Conservation (phyloP, 2,797 vertebrate species). For the Crypturellus tataupa region DNA sequence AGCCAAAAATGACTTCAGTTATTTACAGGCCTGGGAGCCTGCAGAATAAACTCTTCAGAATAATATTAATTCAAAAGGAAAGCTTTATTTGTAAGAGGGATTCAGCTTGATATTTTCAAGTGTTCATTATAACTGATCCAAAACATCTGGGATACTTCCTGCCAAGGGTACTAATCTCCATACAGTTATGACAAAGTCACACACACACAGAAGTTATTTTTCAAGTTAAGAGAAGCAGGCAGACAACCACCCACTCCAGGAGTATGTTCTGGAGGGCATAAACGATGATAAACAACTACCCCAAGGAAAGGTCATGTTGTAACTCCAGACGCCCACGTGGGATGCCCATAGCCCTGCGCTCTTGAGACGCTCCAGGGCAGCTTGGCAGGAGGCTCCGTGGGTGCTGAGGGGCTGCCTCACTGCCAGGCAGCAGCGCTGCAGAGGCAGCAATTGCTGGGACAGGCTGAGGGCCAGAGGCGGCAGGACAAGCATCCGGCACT, state of each 20-base stretch:
- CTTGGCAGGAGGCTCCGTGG: rapidly evolving
- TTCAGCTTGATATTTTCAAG: neutral
- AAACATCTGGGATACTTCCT: slow-evolving; percentile 17
- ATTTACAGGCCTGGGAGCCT: slow-evolving; percentile 7
- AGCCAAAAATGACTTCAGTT: slow-evolving; percentile 16
- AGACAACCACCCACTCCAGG: neutral
- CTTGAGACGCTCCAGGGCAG: neutral
- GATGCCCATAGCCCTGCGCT: neutral
- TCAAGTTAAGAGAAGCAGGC: neutral
- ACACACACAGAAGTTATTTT: neutral
- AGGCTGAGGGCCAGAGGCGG: too few species aligned
- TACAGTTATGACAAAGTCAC: neutral
- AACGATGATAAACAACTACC: rapidly evolving
- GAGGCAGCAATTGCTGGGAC: too few species aligned
- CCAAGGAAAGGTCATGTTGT: rapidly evolving
- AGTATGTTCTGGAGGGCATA: neutral
- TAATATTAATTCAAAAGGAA: slow-evolving; percentile 10
- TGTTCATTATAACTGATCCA: slow-evolving; percentile 4
- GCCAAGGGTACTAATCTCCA: neutral
- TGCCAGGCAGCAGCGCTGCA: too few species aligned
- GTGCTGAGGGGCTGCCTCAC: neutral
- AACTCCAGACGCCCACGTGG: rapidly evolving
- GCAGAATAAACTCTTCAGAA: slow-evolving; percentile 2
- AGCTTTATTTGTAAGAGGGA: neutral
- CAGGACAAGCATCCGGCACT: neutral